Evolutionary conservation across 2,797 vertebrate genomes (phyloP).

Genomic region (Nyctalus aviator): DNA sequence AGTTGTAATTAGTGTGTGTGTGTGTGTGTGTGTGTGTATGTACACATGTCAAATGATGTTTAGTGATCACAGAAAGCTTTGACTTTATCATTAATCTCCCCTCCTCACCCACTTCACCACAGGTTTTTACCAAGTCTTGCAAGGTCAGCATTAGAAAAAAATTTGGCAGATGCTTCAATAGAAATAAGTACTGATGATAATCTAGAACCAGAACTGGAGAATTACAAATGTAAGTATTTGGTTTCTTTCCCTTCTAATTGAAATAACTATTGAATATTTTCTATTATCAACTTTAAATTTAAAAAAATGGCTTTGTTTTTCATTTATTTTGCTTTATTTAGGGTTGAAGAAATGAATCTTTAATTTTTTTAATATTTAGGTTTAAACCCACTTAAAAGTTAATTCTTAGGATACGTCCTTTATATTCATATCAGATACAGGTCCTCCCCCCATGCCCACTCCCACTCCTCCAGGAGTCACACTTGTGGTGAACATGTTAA

Average conservation of each 20-base stretch:
- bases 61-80: slow-evolving; percentile 40
- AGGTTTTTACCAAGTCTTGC: slow-evolving; percentile 97
- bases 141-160: slow-evolving; percentile 93
- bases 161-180: slow-evolving; percentile 90
- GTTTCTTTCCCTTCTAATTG: background rate
- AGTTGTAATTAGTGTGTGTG: background rate
- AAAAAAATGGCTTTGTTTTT: slow-evolving; percentile 35
- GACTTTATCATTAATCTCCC: background rate
- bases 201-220: slow-evolving; percentile 81
- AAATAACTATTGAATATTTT: background rate
- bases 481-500: background rate
- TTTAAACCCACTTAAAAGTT: background rate
- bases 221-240: slow-evolving; percentile 91
- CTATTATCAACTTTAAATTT: slow-evolving; percentile 3
- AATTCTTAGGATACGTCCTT: background rate
- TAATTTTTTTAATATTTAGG: too few species aligned
- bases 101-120: accelerated
- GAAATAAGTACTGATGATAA: slow-evolving; percentile 81
- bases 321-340: slow-evolving; percentile 13
- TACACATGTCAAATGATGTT: background rate
- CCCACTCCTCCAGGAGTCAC: background rate
- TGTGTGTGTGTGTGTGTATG: background rate
- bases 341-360: slow-evolving; percentile 17
- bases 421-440: background rate
- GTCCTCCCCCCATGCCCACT: background rate